A percentile compares a stretch with the other conserved stretches of the same genome.
Conservation (phyloP, 2,113 vertebrate genomes). For the Neoarius graeffei region DNA sequence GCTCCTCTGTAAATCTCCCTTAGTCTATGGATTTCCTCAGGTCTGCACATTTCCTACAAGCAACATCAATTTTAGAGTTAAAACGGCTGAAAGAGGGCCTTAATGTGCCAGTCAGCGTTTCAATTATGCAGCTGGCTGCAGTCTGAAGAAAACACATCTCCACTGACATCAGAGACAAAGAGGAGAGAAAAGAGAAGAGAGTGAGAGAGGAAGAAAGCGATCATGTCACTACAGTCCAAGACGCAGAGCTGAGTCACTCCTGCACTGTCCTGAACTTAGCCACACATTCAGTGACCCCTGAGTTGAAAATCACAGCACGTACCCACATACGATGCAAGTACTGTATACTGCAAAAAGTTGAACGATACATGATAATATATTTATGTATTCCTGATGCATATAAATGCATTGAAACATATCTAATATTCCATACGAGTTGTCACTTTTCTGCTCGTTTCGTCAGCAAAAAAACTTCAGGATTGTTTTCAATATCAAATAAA, state of each 20-base stretch:
- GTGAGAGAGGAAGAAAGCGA: neutral
- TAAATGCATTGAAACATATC: neutral
- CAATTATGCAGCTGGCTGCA: slow-evolving; percentile 10
- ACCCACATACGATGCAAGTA: neutral
- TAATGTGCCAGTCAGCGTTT: slow-evolving; percentile 21
- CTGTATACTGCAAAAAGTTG: too few species aligned
- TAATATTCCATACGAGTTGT: neutral
- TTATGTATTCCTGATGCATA: neutral
- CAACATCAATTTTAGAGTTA: neutral
- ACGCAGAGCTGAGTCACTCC: slow-evolving; percentile 6
- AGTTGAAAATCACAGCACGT: neutral
- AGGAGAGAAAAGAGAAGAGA: neutral
- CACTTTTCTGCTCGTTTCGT: neutral
- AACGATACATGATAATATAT: neutral
- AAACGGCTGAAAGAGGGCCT: neutral
- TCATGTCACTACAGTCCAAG: neutral
- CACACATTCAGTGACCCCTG: neutral
- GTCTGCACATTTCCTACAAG: neutral
- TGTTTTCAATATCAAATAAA: neutral
- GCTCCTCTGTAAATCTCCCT: neutral
- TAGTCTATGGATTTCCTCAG: neutral
- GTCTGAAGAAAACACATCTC: neutral
- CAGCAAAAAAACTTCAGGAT: neutral
- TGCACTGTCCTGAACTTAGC: too few species aligned
- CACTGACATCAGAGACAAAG: neutral